phyloP scores from a whole-genome alignment of 2,888 invertebrate species.

The Sinhomidia bicolor region DNA sequence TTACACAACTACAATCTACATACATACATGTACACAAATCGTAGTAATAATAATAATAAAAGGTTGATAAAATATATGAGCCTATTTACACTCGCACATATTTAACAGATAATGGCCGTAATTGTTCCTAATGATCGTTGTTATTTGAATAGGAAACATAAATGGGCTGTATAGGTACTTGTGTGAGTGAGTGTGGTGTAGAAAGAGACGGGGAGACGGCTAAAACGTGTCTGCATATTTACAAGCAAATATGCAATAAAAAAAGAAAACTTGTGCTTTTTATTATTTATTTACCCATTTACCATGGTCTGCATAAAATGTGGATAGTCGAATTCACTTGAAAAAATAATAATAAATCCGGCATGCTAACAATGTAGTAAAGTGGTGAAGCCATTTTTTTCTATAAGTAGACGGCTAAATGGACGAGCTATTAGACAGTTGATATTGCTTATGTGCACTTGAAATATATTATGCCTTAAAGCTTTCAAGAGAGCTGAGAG shows the following conservation, averaged over 20 bases:
- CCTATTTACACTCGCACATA: constrained; percentile 20
- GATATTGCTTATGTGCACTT: neutral
- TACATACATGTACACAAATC: neutral
- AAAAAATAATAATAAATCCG: too few relatives aligned
- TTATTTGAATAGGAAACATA: constrained; percentile 53
- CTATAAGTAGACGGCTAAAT: too few relatives aligned
- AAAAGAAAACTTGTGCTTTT: constrained; percentile 17
- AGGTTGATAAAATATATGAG: neutral
- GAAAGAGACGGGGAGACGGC: neutral
- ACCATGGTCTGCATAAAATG: neutral
- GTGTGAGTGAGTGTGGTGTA: neutral
- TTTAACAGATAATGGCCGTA: constrained; percentile 67
- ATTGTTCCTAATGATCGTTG: constrained; percentile 68
- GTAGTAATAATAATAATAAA: neutral
- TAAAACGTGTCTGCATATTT: neutral
- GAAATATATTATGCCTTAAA: too few relatives aligned
- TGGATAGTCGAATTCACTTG: neutral
- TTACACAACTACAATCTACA: neutral
- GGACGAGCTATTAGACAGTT: neutral
- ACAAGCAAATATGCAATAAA: constrained; percentile 17
- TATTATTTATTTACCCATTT: neutral
- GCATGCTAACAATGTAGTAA: too few relatives aligned
- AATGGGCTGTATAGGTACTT: neutral
- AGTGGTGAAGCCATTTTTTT: too few relatives aligned
- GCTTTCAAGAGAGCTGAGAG: too few relatives aligned